Conservation (phyloP, 2,113 vertebrate species). For the Crotalus helleri region DNA sequence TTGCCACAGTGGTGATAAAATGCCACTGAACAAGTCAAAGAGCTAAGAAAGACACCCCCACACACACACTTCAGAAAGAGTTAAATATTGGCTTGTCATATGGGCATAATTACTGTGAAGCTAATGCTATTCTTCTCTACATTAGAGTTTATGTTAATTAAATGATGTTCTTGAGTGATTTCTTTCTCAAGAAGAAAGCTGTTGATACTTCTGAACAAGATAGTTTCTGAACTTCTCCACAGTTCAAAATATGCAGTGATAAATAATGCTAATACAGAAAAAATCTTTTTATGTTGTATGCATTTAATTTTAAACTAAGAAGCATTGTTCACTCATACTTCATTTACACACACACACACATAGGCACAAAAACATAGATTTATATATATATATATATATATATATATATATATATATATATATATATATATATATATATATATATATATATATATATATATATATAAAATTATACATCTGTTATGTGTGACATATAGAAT, state of each 20-base stretch:
- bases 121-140: slow-evolving; percentile 37
- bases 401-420: too few relatives aligned
- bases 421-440: not conserved
- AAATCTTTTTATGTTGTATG: not conserved
- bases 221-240: not conserved
- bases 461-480: not conserved
- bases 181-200: slow-evolving; percentile 3
- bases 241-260: not conserved
- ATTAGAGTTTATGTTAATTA: slow-evolving; percentile 31
- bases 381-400: not conserved
- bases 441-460: not conserved
- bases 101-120: slow-evolving; percentile 10
- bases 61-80: not conserved
- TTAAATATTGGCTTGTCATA: slow-evolving; percentile 8
- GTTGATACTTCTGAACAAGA: not conserved
- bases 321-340: not conserved
- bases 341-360: not conserved
- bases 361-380: not conserved
- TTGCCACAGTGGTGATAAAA: not conserved
- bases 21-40: not conserved
- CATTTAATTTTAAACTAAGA: slow-evolving; percentile 7
- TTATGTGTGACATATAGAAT: too few relatives aligned
- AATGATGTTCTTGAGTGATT: slow-evolving; percentile 21
- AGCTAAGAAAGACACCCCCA: not conserved
- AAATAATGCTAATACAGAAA: not conserved